These are phyloP conservation scores for Drosophila maculinotata DNA, from an alignment of 2,888 invertebrate genomes.

Conservation along the genomic window DNA sequence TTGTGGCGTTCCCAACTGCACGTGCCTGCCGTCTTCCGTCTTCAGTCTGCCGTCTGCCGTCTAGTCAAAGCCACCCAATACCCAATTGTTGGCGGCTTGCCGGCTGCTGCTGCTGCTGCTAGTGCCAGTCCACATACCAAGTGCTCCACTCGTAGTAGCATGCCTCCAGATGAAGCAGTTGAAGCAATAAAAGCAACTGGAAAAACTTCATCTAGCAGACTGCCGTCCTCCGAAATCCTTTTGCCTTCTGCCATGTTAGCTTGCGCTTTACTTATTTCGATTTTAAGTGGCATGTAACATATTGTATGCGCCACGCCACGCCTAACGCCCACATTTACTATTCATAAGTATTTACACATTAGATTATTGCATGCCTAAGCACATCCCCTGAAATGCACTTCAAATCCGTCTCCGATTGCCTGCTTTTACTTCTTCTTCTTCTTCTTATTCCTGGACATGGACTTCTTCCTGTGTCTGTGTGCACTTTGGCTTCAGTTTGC, in stretches of 20 bases:
- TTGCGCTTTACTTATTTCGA: conserved; percentile 52
- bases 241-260: conserved; percentile 16
- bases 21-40: conserved; percentile 59
- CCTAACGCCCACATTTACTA: conserved; percentile 47
- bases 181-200: conserved; percentile 56
- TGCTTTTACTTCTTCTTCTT: too few relatives aligned
- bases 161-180: conserved; percentile 65
- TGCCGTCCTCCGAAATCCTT: conserved; percentile 31
- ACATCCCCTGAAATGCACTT: conserved; percentile 52
- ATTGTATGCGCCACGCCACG: conserved; percentile 52
- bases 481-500: conserved; percentile 52
- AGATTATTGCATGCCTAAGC: conserved; percentile 80
- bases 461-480: conserved; percentile 28
- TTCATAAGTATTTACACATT: conserved; percentile 77
- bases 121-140: conserved; percentile 1
- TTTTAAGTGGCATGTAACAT: conserved; percentile 68
- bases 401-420: conserved; percentile 2
- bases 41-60: conserved; percentile 44
- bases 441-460: conserved; percentile 13
- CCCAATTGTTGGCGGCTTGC: conserved; percentile 48
- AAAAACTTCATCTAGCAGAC: conserved; percentile 48
- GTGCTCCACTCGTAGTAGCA: conserved; percentile 11
- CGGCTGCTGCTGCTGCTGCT: too few relatives aligned
- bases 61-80: conserved; percentile 23
- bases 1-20: conserved; percentile 68